These are phyloP conservation scores for Ericerus pela DNA, from an alignment of 1,140 invertebrate species.

Conservation along the genomic window DNA sequence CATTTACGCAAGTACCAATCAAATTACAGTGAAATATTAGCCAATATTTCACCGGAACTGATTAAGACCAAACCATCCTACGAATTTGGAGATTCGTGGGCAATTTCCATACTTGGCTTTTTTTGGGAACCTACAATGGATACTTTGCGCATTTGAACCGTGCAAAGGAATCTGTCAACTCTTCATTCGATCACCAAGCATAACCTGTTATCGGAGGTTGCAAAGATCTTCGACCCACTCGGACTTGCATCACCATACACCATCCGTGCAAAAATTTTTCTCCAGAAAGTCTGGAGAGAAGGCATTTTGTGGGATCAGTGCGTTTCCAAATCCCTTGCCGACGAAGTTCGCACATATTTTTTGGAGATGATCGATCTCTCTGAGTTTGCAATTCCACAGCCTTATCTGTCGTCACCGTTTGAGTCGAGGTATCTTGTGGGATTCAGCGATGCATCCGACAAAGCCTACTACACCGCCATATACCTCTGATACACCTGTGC, in stretches of 20 bases:
- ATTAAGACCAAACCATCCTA: neutral
- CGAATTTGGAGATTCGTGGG: neutral
- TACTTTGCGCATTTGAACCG: neutral
- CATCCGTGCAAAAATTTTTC: neutral
- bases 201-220: neutral
- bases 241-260: neutral
- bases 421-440: too few species aligned
- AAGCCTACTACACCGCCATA: too few species aligned
- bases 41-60: neutral
- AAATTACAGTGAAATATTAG: neutral
- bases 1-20: conserved; percentile 1
- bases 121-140: neutral
- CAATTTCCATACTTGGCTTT: neutral
- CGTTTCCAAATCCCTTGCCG: neutral
- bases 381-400: too few species aligned
- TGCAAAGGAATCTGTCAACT: neutral
- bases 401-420: too few species aligned
- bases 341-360: conserved; percentile 17
- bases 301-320: neutral
- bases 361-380: too few species aligned
- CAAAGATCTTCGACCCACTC: conserved; percentile 8
- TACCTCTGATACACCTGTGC: too few species aligned
- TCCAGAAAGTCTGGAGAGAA: neutral
- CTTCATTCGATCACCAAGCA: neutral
- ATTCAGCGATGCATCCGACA: too few species aligned